Evolutionary conservation across 2,888 invertebrate genomes (phyloP).

Genomic region (Pachymerium ferrugineum): DNA sequence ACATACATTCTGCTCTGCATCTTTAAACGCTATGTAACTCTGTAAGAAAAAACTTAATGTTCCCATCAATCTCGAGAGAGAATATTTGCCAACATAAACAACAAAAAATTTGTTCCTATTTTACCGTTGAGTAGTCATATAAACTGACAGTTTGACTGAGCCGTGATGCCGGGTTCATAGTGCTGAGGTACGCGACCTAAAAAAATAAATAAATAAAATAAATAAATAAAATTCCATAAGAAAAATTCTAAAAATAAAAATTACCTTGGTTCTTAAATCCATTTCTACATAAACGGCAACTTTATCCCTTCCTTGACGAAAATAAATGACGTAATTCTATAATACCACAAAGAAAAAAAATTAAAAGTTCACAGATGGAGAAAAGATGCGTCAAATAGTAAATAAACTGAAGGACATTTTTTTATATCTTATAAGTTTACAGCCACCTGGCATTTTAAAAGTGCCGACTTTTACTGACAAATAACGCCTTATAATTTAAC

Average conservation of each 20-base stretch:
- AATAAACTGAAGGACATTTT: no score
- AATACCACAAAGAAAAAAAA: background rate
- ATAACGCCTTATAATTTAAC: no score
- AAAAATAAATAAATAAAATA: no score
- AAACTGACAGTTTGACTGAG: constrained; percentile 6
- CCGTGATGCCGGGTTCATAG: background rate
- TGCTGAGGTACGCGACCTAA: background rate
- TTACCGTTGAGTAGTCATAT: constrained; percentile 27
- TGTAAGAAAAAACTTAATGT: background rate
- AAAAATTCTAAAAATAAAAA: background rate
- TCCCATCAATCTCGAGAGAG: background rate
- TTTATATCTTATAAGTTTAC: no score
- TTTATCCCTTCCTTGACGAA: constrained; percentile 13
- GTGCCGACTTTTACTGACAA: background rate
- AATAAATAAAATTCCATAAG: no score
- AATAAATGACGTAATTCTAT: constrained; percentile 13
- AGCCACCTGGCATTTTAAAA: background rate
- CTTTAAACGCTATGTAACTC: constrained; percentile 29
- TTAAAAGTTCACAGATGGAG: no score
- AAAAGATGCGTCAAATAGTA: no score
- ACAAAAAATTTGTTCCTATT: background rate
- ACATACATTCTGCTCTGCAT: background rate
- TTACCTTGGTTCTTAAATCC: constrained; percentile 26
- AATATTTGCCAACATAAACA: background rate
- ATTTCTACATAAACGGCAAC: constrained; percentile 17